Percentiles rank a stretch among this genome's conserved stretches.
Evolutionary conservation across 2,888 invertebrate species (phyloP).

Genomic region (Scotopteryx bipunctaria): DNA sequence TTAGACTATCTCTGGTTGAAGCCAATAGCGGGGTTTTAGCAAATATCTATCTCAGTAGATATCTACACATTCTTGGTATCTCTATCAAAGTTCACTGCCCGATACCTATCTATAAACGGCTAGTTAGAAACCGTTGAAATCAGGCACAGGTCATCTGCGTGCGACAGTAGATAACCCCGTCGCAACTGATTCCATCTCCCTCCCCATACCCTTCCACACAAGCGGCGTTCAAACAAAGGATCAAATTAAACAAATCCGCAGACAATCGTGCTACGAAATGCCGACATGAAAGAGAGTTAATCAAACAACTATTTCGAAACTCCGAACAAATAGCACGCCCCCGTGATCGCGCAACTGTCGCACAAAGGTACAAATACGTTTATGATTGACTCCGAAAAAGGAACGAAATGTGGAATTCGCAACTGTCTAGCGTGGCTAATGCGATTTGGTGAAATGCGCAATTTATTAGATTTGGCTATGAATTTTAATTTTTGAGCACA

Average conservation of each 20-base stretch:
- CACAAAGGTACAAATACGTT: conserved; percentile 59
- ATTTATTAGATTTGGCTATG: too few relatives aligned
- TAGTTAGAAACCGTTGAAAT: conserved; percentile 38
- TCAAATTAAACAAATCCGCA: conserved; percentile 80
- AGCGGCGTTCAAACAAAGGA: conserved; percentile 77
- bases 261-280: conserved; percentile 70
- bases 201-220: conserved; percentile 74
- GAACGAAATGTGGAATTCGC: conserved; percentile 39
- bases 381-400: conserved; percentile 68
- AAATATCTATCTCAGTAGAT: neutral
- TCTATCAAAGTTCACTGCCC: conserved; percentile 20
- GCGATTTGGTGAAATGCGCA: conserved; percentile 68
- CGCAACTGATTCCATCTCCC: conserved; percentile 61
- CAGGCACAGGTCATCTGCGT: conserved; percentile 67
- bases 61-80: conserved; percentile 7
- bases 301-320: conserved; percentile 76
- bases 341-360: conserved; percentile 67
- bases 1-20: too few relatives aligned
- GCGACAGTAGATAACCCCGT: conserved; percentile 71
- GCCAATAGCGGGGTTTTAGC: too few relatives aligned
- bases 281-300: conserved; percentile 81
- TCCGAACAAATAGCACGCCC: conserved; percentile 65
- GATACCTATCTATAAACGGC: conserved; percentile 24
- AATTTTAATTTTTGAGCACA: too few relatives aligned
- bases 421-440: conserved; percentile 62